Percentiles rank a stretch among this genome's conserved stretches.
These are phyloP conservation scores for Monochamus alternatus DNA, from an alignment of 2,888 invertebrate species.

Conservation along the genomic window DNA sequence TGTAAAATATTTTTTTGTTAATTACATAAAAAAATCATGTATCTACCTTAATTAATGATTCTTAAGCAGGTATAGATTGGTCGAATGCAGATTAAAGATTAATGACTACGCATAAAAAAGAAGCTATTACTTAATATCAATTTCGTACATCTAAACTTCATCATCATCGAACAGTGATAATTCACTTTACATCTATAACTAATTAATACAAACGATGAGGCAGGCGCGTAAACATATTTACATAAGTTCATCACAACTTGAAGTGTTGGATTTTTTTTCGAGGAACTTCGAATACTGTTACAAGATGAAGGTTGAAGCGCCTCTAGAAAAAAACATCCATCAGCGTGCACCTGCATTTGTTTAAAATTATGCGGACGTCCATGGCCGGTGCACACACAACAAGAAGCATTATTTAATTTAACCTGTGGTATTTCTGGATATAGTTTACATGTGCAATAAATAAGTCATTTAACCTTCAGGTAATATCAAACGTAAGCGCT, in stretches of 20 bases:
- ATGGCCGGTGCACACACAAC: not conserved
- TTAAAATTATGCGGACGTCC: not conserved
- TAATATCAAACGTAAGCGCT: not conserved
- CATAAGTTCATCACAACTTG: not conserved
- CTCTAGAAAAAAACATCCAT: not conserved
- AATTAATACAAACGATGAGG: conserved; percentile 4
- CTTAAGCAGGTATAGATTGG: too few relatives aligned
- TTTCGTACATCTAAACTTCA: too few relatives aligned
- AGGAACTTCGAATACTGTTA: not conserved
- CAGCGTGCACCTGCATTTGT: conserved; percentile 1
- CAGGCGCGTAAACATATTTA: not conserved
- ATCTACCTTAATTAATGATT: too few relatives aligned
- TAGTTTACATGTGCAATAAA: conserved; percentile 10
- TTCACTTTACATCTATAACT: not conserved
- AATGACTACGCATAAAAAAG: too few relatives aligned
- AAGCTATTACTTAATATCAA: too few relatives aligned
- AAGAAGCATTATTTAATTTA: conserved; percentile 9
- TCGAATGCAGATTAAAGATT: too few relatives aligned
- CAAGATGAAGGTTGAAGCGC: not conserved
- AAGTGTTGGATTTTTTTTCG: conserved; percentile 3
- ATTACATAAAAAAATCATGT: too few relatives aligned
- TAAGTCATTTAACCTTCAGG: conserved; percentile 1
- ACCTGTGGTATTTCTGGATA: conserved; percentile 5
- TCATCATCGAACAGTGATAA: too few relatives aligned
- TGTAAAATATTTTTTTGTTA: not conserved